phyloP scores from a whole-genome alignment of 2,113 vertebrate genomes.

The Apodemus speciosus region DNA sequence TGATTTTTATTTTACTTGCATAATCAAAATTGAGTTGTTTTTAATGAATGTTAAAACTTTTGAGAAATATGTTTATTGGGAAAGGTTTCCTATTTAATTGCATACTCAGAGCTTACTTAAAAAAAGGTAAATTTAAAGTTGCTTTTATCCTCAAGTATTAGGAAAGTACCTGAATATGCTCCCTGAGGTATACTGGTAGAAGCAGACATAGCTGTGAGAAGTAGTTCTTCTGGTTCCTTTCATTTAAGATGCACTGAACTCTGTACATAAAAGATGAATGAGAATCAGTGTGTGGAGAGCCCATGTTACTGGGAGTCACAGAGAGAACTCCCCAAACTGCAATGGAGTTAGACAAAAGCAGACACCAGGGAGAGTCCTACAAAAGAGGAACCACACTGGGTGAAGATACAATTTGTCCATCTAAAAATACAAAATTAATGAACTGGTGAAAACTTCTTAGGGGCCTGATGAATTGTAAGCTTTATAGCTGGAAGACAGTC shows the following conservation, averaged over 20 bases:
- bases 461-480: background rate
- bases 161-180: background rate
- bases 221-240: background rate
- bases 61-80: background rate
- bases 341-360: background rate
- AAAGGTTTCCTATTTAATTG: background rate
- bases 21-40: background rate
- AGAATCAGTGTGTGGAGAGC: background rate
- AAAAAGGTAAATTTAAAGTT: background rate
- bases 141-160: background rate
- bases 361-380: background rate
- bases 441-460: background rate
- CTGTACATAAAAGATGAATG: background rate
- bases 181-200: background rate
- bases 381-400: background rate
- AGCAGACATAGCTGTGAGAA: background rate
- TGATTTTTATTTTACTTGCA: background rate
- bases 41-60: background rate
- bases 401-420: background rate
- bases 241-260: background rate
- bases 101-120: background rate
- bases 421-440: background rate
- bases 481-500: background rate
- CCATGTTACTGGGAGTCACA: too few species aligned
- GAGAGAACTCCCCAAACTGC: background rate